A percentile compares a stretch with the other conserved stretches of the same genome.
phyloP scores from a whole-genome alignment of 2,888 invertebrate genomes.

The Chymomyza caudatula region DNA sequence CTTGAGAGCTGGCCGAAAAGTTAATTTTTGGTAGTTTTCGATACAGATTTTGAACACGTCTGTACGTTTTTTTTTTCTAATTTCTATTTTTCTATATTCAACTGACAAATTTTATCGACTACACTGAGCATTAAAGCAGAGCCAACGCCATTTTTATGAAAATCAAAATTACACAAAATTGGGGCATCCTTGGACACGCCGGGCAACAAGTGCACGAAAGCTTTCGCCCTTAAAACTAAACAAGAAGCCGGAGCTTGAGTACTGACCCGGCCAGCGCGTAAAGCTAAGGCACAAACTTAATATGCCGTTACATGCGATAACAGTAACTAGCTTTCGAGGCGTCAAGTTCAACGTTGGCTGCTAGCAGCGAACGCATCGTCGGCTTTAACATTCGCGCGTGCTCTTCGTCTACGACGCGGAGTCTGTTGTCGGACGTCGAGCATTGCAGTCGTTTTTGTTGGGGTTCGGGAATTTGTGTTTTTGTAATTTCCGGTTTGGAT shows the following conservation, averaged over 20 bases:
- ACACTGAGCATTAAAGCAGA: not conserved
- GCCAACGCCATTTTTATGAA: not conserved
- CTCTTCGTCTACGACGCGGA: constrained; percentile 2
- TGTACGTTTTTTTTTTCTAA: constrained; percentile 6
- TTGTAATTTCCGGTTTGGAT: constrained; percentile 39
- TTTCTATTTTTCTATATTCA: not conserved
- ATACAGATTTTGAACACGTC: constrained; percentile 1
- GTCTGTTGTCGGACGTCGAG: not conserved
- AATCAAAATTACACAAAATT: not conserved
- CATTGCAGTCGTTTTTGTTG: not conserved
- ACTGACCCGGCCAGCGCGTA: not conserved
- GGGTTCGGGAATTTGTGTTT: not conserved
- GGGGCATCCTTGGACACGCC: not conserved
- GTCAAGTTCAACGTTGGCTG: not conserved
- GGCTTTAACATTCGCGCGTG: constrained; percentile 9
- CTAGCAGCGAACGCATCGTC: constrained; percentile 15
- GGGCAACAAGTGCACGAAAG: constrained; percentile 13
- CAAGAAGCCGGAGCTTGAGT: not conserved
- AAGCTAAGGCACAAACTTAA: not conserved
- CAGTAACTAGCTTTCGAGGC: not conserved
- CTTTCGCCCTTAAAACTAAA: constrained; percentile 5
- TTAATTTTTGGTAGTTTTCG: not conserved
- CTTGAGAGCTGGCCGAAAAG: not conserved
- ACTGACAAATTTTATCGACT: too few species aligned
- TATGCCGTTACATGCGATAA: not conserved